Conservation (phyloP, 2,797 vertebrate genomes). For the Oryzias dopingdopingensis region DNA sequence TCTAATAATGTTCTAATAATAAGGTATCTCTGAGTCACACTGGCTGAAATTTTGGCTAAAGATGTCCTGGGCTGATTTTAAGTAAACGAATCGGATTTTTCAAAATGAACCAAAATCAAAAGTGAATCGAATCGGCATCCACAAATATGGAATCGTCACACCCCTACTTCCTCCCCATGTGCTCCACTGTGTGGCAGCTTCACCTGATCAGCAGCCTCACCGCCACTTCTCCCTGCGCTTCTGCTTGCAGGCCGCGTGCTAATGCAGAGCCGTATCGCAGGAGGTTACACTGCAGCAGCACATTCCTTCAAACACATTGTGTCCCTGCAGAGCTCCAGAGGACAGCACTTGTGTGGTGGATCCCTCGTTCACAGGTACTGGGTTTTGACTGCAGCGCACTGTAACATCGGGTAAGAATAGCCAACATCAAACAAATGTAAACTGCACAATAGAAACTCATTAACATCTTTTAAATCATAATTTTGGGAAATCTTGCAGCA, state of each 20-base stretch:
- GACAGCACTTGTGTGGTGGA: slow-evolving; percentile 75
- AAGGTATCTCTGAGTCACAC: too few species aligned
- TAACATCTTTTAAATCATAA: neutral
- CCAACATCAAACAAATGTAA: neutral
- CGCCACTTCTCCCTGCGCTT: slow-evolving; percentile 1
- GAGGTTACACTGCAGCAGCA: slow-evolving; percentile 69
- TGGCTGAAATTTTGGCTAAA: too few species aligned
- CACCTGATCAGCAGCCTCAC: too few species aligned
- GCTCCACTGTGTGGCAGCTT: too few species aligned
- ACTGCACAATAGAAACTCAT: neutral
- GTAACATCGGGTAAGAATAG: slow-evolving; percentile 71
- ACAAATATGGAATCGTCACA: too few species aligned
- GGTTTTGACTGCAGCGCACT: slow-evolving; percentile 79
- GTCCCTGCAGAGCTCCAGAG: slow-evolving; percentile 74
- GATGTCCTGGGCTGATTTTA: too few species aligned
- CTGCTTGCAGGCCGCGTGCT: slow-evolving; percentile 58
- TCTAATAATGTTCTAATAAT: too few species aligned
- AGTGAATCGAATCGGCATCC: too few species aligned
- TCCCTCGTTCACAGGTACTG: slow-evolving; percentile 73
- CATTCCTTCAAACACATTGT: slow-evolving; percentile 79
- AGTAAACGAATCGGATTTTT: too few species aligned
- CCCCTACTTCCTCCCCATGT: too few species aligned
- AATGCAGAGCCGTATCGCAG: slow-evolving; percentile 69
- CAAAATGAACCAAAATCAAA: too few species aligned
- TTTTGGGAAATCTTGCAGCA: neutral